Percentiles rank a stretch among this genome's conserved stretches.
These are phyloP conservation scores for Anoplius nigerrimus DNA, from an alignment of 2,888 invertebrate species.

Conservation along the genomic window DNA sequence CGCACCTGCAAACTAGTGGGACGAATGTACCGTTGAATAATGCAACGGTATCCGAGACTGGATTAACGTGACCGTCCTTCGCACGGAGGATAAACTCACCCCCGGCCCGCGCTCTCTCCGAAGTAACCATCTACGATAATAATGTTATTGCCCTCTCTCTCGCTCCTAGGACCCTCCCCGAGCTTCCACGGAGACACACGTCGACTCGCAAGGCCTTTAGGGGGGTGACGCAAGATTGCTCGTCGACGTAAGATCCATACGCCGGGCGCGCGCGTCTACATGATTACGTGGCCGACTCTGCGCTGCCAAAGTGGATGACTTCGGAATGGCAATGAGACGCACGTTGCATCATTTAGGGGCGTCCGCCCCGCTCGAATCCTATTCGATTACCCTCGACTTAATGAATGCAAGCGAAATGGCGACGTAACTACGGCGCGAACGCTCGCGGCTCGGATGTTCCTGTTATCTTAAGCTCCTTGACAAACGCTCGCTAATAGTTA, in stretches of 20 bases:
- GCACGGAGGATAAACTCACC: slow-evolving; percentile 31
- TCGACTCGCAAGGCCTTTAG: slow-evolving; percentile 1
- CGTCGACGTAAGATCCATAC: slow-evolving; percentile 15
- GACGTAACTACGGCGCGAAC: no score
- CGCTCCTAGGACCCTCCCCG: no score
- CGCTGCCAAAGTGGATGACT: not conserved
- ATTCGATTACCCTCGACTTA: no score
- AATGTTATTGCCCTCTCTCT: slow-evolving; percentile 31
- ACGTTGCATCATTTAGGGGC: no score
- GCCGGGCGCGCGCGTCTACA: slow-evolving; percentile 9
- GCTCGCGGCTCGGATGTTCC: no score
- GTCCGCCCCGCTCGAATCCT: no score
- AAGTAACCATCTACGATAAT: slow-evolving; percentile 22
- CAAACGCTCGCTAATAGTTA: no score
- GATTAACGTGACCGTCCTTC: slow-evolving; percentile 47
- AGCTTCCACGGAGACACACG: no score
- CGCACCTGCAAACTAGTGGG: slow-evolving; percentile 51
- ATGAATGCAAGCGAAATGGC: no score
- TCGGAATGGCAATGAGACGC: not conserved
- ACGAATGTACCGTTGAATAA: slow-evolving; percentile 66
- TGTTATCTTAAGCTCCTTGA: no score
- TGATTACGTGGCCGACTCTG: slow-evolving; percentile 11
- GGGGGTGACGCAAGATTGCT: slow-evolving; percentile 23
- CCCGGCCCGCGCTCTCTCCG: slow-evolving; percentile 5
- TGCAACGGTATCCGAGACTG: slow-evolving; percentile 55